Conservation (phyloP, 2,797 vertebrate species). For the Sphaeramia orbicularis region DNA sequence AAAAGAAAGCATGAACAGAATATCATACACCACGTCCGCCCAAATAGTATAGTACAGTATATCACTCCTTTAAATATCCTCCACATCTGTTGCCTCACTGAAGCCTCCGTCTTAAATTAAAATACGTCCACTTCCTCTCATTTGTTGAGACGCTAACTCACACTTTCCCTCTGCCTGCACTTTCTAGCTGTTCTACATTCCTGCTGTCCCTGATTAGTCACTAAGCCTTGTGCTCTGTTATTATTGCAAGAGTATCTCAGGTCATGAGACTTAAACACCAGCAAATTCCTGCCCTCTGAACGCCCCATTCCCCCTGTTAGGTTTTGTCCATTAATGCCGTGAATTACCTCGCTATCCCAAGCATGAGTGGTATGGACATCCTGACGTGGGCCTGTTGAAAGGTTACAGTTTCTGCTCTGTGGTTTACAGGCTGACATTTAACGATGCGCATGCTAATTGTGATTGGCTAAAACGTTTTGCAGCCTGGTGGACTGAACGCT, state of each 20-base stretch:
- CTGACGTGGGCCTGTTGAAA: slow-evolving; percentile 45
- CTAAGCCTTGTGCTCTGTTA: slow-evolving; percentile 64
- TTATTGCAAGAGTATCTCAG: slow-evolving; percentile 73
- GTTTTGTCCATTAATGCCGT: slow-evolving; percentile 55
- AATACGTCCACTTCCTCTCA: not conserved
- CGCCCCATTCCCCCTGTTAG: slow-evolving; percentile 25
- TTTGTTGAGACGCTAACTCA: not conserved
- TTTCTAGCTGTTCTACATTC: slow-evolving; percentile 47
- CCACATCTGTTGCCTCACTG: not conserved
- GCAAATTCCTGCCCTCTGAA: slow-evolving; percentile 68
- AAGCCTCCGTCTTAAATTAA: not conserved
- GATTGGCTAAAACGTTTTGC: slow-evolving; percentile 16
- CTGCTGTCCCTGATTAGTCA: slow-evolving; percentile 53
- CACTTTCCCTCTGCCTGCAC: slow-evolving; percentile 20
- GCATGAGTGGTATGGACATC: slow-evolving; percentile 69
- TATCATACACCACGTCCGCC: too few relatives aligned
- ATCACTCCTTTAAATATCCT: not conserved
- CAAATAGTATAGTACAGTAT: too few relatives aligned
- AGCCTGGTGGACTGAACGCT: slow-evolving; percentile 23
- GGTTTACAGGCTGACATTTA: slow-evolving; percentile 29
- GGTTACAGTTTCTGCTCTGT: slow-evolving; percentile 25
- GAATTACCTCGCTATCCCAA: slow-evolving; percentile 64
- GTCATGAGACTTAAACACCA: slow-evolving; percentile 76
- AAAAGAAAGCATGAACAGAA: too few relatives aligned
- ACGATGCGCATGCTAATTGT: slow-evolving; percentile 22